These are phyloP conservation scores for Scomber scombrus DNA, from an alignment of 2,113 vertebrate genomes.

Conservation along the genomic window DNA sequence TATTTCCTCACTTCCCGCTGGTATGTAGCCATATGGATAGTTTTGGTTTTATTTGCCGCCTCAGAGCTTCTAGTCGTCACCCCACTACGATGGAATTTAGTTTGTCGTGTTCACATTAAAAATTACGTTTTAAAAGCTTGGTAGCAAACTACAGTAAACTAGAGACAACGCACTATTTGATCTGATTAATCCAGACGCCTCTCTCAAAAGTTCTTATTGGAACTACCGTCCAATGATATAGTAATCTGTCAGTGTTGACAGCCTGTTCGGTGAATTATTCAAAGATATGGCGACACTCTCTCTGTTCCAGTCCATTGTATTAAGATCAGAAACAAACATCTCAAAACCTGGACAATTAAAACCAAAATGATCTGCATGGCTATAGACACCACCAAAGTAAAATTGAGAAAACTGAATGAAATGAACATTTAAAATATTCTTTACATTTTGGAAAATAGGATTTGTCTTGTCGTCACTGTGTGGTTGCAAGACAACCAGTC, in stretches of 20 bases:
- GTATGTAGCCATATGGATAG: neutral
- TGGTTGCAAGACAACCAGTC: too few relatives aligned
- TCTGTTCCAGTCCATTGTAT: neutral
- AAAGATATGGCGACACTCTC: too few relatives aligned
- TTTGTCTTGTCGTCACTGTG: too few relatives aligned
- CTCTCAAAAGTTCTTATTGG: too few relatives aligned
- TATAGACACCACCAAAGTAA: too few relatives aligned
- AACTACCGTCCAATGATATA: too few relatives aligned
- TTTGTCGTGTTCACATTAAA: constrained; percentile 3
- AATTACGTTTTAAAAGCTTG: neutral
- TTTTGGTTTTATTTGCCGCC: constrained; percentile 22
- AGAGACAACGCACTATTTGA: neutral
- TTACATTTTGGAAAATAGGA: too few relatives aligned
- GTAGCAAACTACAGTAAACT: neutral
- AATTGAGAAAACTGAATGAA: too few relatives aligned
- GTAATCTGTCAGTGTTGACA: too few relatives aligned
- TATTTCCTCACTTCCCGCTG: constrained; percentile 3
- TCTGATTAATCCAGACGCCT: too few relatives aligned
- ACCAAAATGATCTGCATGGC: neutral
- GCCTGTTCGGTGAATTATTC: too few relatives aligned
- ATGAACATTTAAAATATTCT: too few relatives aligned
- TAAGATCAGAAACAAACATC: neutral
- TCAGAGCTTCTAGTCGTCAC: constrained; percentile 1
- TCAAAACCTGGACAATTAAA: neutral
- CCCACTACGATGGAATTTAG: neutral